Conservation (phyloP, 2,888 invertebrate genomes). For the Cheilosia variabilis region DNA sequence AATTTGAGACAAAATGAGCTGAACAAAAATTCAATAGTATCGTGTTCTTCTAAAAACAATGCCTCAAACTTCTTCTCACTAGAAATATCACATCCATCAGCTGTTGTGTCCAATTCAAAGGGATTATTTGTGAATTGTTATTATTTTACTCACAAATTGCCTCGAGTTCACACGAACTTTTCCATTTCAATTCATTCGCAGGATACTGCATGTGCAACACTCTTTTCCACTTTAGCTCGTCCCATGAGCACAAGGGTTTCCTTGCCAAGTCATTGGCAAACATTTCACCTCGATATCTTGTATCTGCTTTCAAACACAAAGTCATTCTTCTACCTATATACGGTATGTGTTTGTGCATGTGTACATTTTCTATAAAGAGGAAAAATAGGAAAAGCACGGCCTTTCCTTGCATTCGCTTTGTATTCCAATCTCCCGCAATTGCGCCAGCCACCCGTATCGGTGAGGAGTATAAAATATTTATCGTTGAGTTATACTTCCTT, state of each 20-base stretch:
- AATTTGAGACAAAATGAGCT: no score
- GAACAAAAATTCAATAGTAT: no score
- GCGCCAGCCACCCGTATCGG: neutral
- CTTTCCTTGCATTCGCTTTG: conserved; percentile 11
- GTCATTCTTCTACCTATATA: neutral
- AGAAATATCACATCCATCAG: neutral
- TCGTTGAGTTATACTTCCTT: conserved; percentile 17
- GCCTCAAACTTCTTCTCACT: no score
- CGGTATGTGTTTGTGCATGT: neutral
- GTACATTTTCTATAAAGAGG: neutral
- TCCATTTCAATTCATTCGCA: neutral
- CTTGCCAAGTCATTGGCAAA: conserved; percentile 29
- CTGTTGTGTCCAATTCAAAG: neutral
- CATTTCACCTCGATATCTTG: conserved; percentile 35
- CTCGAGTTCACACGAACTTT: conserved; percentile 10
- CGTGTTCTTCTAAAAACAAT: no score
- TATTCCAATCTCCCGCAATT: conserved; percentile 1
- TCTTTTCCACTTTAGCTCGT: conserved; percentile 28
- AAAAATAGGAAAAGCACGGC: neutral
- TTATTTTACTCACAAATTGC: conserved; percentile 18
- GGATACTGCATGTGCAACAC: conserved; percentile 12
- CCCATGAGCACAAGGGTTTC: neutral
- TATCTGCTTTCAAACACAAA: conserved; percentile 16
- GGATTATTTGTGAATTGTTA: conserved; percentile 12
- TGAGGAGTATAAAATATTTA: conserved; percentile 17